Evolutionary conservation across 2,113 vertebrate species (phyloP).

Genomic region (Athene cunicularia): DNA sequence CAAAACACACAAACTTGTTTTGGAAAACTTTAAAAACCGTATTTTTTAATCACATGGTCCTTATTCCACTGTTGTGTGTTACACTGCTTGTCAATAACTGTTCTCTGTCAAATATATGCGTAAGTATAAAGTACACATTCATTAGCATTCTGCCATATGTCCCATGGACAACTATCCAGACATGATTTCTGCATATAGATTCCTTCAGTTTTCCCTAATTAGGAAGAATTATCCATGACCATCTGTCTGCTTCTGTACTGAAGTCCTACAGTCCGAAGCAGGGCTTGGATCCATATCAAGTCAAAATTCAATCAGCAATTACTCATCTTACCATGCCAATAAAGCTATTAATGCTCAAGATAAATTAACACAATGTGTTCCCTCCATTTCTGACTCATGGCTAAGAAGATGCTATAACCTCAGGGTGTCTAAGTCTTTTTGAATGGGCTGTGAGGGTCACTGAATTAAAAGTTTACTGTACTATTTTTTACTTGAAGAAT

Average conservation of each 20-base stretch:
- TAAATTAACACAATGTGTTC: neutral
- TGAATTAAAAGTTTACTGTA: neutral
- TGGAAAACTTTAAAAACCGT: neutral
- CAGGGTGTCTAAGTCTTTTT: neutral
- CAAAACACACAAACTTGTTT: neutral
- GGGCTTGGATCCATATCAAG: neutral
- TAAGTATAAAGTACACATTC: neutral
- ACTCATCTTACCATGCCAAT: neutral
- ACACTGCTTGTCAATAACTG: neutral
- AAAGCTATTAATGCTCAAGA: neutral
- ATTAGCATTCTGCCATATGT: neutral
- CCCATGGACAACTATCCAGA: neutral
- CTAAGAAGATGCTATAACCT: neutral
- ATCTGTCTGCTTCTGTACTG: slow-evolving; percentile 17
- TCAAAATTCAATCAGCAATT: slow-evolving; percentile 13
- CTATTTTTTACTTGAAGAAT: neutral
- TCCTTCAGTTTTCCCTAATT: slow-evolving; percentile 34
- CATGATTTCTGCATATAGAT: slow-evolving; percentile 13
- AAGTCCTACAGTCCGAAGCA: neutral
- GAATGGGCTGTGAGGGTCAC: neutral
- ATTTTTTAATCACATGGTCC: neutral
- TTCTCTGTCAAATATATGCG: neutral
- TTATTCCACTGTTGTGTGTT: neutral
- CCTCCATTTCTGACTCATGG: neutral
- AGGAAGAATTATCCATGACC: slow-evolving; percentile 15